Evolutionary conservation across 1,140 invertebrate species (phyloP), one percentile per base, ranked within the genome.

Genomic region (Drosophila sp.): DNA sequence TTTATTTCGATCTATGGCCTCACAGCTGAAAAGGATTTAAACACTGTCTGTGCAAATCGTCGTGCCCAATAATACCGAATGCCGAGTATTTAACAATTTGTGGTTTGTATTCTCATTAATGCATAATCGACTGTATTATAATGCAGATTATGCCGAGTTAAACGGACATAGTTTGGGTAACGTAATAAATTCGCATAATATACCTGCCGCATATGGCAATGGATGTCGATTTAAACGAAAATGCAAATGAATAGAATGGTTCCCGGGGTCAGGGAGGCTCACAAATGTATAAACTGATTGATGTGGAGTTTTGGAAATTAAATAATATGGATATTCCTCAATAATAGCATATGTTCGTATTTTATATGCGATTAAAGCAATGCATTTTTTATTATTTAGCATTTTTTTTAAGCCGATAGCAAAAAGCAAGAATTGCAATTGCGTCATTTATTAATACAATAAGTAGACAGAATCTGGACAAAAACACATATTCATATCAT

Each of bases 141-240:
- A 87, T 75, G 45, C 11, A 27, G 18, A 51, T 77, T 80, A 74
- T 78, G 77, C 32, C 64, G 57, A 34, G 53, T 87, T 67, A 78
- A 71, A 46, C 29, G 53, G n/a, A 50, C 43, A 61, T 75, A 72
- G 71, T 87, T 59, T 78, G 54, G 48, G 75, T 72, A 82, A 78
- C 82, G 59, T 64, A 63, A 87, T 81, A 74, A 86, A 77, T 78
- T 59, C 34, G 46, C 74, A 89, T 78, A 84, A 78, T 87, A 69
- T 71, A 77, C 59, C 25, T 45, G 36, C 64, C 58, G 62, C 46
- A 72, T 61, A 57, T 32, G 46, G 27, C 18, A 54, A 57, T 62
- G 25, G 45, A 51, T 50, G 16, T 25, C n/a, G 61, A 72, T 76
- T 66, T 54, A 72, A 66, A 57, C 56, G 21, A 8, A 40, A 63